Base-by-base conservation (phyloP, 2,888 invertebrate genomes). In the Thyatira batis region DNA sequence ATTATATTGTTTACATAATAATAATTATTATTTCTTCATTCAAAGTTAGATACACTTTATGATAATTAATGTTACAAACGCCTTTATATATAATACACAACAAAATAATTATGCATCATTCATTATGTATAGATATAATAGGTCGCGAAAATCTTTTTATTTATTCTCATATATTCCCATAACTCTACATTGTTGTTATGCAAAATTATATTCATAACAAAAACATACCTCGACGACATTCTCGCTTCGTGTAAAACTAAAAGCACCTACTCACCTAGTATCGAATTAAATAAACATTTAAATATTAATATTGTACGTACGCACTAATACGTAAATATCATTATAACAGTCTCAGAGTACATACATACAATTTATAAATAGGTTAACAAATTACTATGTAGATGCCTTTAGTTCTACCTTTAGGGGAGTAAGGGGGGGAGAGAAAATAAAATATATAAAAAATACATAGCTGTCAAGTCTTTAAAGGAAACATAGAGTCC, bases 341-440 rank as follows among this genome's bases (percentile, higher is more conserved):
- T 85, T 77, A 76, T 88, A 91, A 91, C 90, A 91, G 90, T 91
- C 91, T 90, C 87, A 85, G 80, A 85, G 89, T 91, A 90, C 89
- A 89, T 91, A 91, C 90, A 90, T 91, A 91, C 90, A 90, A 88
- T 86, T 25, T 89, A 90, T 89, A 90, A 89, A 91, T 90, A 91
- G 86, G 81, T 83, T 85, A 91, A 90, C 89, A 90, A 87, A 80
- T 69, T 63, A 48, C 63, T 73, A 69, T 71, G 76, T 73, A 78
- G 69, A 69, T 79, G 84, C 78, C 83, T 76, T 77, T 77, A 80
- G 69, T 78, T 78, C 73, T 74, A 64, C 71, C 17, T 54, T 45
- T 51, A 33, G 48, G 23, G 58, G n/a, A n/a, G n/a, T n/a, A n/a
- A 67, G 66, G 65, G 65, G 65, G 64, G 55, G 57, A 59, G 49